Evolutionary conservation across 2,888 invertebrate genomes (phyloP), one percentile per base, ranked within the genome.

Genomic region (Habrosyne pyritoides): DNA sequence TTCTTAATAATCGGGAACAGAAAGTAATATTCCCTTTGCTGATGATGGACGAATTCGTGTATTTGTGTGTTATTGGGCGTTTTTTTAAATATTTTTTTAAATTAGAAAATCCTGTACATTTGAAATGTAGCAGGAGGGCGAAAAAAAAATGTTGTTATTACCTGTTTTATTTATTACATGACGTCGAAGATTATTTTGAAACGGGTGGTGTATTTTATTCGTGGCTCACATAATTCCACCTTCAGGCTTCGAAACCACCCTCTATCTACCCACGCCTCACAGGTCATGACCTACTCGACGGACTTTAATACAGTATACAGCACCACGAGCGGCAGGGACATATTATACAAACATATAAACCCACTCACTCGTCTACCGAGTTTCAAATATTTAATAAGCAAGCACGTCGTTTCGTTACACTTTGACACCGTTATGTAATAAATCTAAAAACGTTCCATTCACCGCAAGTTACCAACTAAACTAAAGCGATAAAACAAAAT

Each of bases 401-500:
- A 33, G 14, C 36, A 36, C 36, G 14, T 42, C 14, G 42, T 42
- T 8, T 42, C 14, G 42, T 42, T 42, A 42, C 42, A 42, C 42
- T 24, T 24, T 42, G 12, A 42, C 18, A 42, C 42, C 42, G 42
- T 42, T 36, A 36, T 14, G 6, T 14, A 4, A 42, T 18, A 10
- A 2, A 12, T 36, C 14, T 14, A 36, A 36, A 36, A 14, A 14
- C 14, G 36, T 36, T 36, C 8, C 10, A 36, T 42, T 42, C n/a
- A 18, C 42, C 18, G 14, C 8, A 42, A 1, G 4, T 5, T 14
- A n/a, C n/a, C 36, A 36, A 24, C 7, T 5, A 24, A 24, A 24
- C 12, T 33, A 10, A 33, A 57, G 47, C 63, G 64, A 61, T 66
- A 66, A 67, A 70, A 60, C 64, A 63, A 59, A 71, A 72, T 75